phyloP scores from a whole-genome alignment of 2,797 vertebrate genomes.

The Sylvilagus floridanus region DNA sequence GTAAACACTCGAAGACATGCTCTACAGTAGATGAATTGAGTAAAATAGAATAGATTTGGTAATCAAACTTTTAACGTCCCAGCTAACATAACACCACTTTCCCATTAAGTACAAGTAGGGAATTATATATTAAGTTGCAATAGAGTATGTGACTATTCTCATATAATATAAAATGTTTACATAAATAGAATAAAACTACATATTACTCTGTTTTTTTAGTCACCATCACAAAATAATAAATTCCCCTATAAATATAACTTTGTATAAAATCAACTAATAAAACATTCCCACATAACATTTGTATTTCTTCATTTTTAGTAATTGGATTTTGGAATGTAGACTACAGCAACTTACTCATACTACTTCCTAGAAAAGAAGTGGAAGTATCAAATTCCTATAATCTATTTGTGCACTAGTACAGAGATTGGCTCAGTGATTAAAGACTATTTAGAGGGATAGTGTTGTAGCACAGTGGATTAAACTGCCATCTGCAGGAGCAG shows the following conservation, averaged over 20 bases:
- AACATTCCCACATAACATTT: background rate
- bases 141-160: background rate
- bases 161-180: background rate
- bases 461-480: too few species aligned
- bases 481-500: too few species aligned
- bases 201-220: background rate
- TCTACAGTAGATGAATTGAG: background rate
- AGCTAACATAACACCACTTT: background rate
- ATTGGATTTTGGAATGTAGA: background rate
- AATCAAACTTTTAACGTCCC: background rate
- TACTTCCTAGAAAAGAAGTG: background rate
- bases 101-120: background rate
- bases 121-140: background rate
- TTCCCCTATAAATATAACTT: background rate
- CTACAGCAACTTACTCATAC: background rate
- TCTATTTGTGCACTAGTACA: background rate
- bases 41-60: background rate
- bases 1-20: background rate
- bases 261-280: background rate
- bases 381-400: background rate
- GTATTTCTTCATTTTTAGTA: background rate
- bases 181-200: background rate
- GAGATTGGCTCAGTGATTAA: background rate
- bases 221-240: background rate
- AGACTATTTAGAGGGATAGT: background rate